Evolutionary conservation across 2,888 invertebrate species (phyloP), one percentile per base, ranked within the genome.

Genomic region (Dastarcus helophoroides): DNA sequence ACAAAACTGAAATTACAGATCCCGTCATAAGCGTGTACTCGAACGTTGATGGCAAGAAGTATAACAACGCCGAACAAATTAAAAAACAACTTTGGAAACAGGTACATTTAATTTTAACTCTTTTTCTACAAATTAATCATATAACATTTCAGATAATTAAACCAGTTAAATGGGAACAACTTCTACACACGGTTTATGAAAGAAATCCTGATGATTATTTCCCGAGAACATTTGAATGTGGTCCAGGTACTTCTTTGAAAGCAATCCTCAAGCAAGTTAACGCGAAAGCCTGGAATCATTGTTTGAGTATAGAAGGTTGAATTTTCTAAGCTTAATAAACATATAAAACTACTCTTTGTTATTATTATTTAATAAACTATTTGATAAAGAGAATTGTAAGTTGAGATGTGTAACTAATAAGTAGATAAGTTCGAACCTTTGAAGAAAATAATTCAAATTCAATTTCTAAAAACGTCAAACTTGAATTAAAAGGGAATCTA

Each of bases 151-250:
- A 79, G 67, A 73, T 85, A 43, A 58, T 73, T 31, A 68, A 67
- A 30, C 75, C 90, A 10, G 83, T 90, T n/a, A 82, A 75, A 53
- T 95, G 94, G 94, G 93, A 95, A 63, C 94, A 95, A 62, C 72
- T 76, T 15, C 64, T 95, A 53, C 91, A 91, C 48, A 65, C 70
- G 37, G 56, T 94, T 41, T 95, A 85, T 62, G 74, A 76, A 54
- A 72, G 86, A 29, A 65, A 71, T 21, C 62, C 63, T 21, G 77
- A 69, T 14, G 62, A 52, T 3, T 42, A 63, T 38, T 90, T 82
- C 62, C 95, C 95, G 19, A 64, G 73, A 26, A 86, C 89, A 22
- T 86, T 79, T 61, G 86, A 91, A 64, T 77, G 90, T 53, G 94
- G 91, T 2, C 94, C 94, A 12, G 81, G 82, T 27, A 71, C 65